Base-by-base conservation (phyloP, 2,113 vertebrate genomes). In the Noturus placidus region DNA sequence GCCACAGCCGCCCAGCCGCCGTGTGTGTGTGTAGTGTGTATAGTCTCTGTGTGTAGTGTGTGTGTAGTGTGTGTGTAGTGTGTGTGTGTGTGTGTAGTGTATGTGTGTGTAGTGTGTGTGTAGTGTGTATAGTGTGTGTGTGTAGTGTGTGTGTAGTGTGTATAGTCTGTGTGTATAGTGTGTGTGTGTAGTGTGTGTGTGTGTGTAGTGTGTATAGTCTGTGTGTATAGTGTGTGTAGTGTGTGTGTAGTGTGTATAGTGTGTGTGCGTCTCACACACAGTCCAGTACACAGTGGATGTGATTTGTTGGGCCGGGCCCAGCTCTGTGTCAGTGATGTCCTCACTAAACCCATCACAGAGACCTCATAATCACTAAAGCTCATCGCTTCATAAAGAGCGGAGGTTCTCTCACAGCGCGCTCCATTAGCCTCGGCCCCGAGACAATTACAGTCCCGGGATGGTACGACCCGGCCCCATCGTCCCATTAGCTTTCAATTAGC, bases 311-410 rank as follows among this genome's bases (percentile, higher is more conserved):
- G 56, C 56, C 57, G 5, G 20, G 1, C 57, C 57, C 57, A 59
- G 19, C 5, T 50, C 25, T 0, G 17, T 25, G 19, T 33, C 15
- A 14, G 35, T 42, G 33, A 5, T 2, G 17, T 25, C 20, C 10
- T 42, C 11, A 20, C 9, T 65, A 91, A 94, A 94, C 93, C 94
- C 93, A 94, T 94, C 93, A 93, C 92, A 91, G 90, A 89, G n/a
- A 86, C 63, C 89, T 90, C 93, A 91, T 92, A 94, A 95, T 95
- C 94, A 93, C 91, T 92, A 92, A 93, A 95, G 93, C 94, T 94
- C 93, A 93, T 94, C 91, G 92, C 93, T 93, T 93, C 92, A 93
- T 94, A 5, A 92, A 94, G 91, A 92, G 93, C 94, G 61, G 46
- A 9, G 19, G 30, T 87, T 79, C 84, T 79, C 56, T 38, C 50